These are phyloP conservation scores for Polypterus senegalus DNA, from an alignment of 2,113 vertebrate genomes.

Conservation along the genomic window DNA sequence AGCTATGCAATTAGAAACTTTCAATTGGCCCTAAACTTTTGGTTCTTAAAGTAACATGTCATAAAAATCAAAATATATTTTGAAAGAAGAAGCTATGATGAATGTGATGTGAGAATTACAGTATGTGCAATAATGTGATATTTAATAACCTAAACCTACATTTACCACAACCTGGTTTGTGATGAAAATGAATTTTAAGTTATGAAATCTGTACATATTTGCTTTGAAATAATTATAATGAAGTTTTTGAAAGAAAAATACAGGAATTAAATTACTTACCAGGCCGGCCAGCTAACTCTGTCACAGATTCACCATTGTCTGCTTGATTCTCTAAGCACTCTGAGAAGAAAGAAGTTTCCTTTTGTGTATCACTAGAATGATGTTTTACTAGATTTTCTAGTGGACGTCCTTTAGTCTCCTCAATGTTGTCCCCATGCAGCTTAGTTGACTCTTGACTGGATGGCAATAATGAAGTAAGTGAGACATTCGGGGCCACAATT, in stretches of 20 bases:
- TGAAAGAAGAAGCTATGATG: too few relatives aligned
- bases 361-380: constrained; percentile 48
- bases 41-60: too few relatives aligned
- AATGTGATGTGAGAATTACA: too few relatives aligned
- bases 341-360: constrained; percentile 48
- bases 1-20: too few relatives aligned
- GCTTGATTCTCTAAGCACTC: constrained; percentile 54
- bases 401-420: constrained; percentile 48
- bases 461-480: constrained; percentile 51
- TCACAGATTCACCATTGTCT: background rate
- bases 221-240: background rate
- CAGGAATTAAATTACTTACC: background rate
- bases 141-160: too few relatives aligned
- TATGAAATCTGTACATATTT: background rate
- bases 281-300: background rate
- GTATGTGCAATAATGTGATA: too few relatives aligned
- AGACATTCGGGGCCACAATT: constrained; percentile 91
- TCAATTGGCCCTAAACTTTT: too few relatives aligned
- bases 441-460: constrained; percentile 53
- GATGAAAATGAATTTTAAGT: too few relatives aligned
- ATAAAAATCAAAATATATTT: too few relatives aligned
- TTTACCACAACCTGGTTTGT: too few relatives aligned
- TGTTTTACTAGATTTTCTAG: constrained; percentile 62
- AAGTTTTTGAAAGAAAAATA: too few relatives aligned
- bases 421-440: constrained; percentile 44